Base-by-base conservation (phyloP, 2,888 invertebrate genomes). In the Adelphocoris suturalis region DNA sequence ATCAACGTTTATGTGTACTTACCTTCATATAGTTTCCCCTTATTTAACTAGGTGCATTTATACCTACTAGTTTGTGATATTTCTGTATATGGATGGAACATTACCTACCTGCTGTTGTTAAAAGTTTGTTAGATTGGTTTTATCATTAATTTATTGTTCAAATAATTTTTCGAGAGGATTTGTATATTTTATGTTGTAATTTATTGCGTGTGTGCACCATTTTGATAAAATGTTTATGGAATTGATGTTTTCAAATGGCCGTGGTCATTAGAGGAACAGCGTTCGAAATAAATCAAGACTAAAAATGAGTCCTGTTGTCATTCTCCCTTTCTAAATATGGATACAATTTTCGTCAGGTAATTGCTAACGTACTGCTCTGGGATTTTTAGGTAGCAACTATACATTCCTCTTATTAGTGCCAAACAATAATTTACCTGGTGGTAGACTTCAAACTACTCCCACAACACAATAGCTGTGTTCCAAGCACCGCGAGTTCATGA, bases 51-150 rank as follows among this genome's bases (percentile, higher is more conserved):
- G 37, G 37, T 37, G 7, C 37, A 2, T 37, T 2, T 37, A 37
- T 37, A 61, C 68, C 23, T 27, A 68, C 19, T 68, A 68, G 68
- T 68, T 52, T 68, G 68, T 68, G 23, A 23, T 68, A 23, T 68
- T 68, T 68, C 68, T 68, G 68, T 68, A 68, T 68, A 68, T 68
- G 68, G 68, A 68, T 68, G 68, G 68, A 68, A 68, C 27, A 68
- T 68, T 68, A 19, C 19, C 5, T 68, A 68, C 13, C 27, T 68
- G 13, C 68, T 68, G 68, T 68, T 68, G 68, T 68, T 68, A 19
- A 27, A 68, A 68, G 68, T 68, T 68, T 68, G 68, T 68, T 68
- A 68, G 27, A 68, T 68, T 68, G 19, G 68, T 68, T 68, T 68
- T 68, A 68, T 68, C 23, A 68, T 37, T 37, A 37, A 37, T 68